Percentiles rank a stretch among this genome's conserved stretches.
Conservation (phyloP, 2,888 invertebrate species). For the Dicyrtomina minuta region DNA sequence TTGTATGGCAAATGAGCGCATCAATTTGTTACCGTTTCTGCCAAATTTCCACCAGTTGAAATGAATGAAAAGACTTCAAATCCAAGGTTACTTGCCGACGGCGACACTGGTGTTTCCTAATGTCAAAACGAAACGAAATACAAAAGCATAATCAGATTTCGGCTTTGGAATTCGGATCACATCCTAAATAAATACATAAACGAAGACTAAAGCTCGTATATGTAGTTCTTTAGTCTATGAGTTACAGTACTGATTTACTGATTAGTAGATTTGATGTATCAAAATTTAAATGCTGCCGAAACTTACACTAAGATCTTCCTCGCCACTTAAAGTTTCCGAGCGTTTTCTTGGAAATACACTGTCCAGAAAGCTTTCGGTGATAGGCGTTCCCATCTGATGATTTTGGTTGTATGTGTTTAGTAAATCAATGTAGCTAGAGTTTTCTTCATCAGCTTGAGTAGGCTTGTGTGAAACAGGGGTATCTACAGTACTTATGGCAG, state of each 20-base stretch:
- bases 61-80: conserved; percentile 33
- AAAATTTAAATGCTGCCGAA: no score
- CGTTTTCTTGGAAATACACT: conserved; percentile 17
- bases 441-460: not conserved
- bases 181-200: no score
- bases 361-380: conserved; percentile 34
- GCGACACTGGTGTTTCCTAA: conserved; percentile 9
- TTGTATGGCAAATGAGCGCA: no score
- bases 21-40: conserved; percentile 29
- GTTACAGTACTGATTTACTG: no score
- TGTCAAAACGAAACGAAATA: not conserved
- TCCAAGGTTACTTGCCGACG: conserved; percentile 23
- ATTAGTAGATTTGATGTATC: no score
- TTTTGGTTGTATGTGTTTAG: conserved; percentile 18
- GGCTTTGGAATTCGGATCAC: no score
- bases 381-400: conserved; percentile 26
- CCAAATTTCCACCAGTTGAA: conserved; percentile 30
- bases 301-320: conserved; percentile 43
- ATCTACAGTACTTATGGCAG: no score
- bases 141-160: no score
- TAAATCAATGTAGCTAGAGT: conserved; percentile 19
- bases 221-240: no score
- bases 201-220: no score
- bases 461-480: no score
- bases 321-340: not conserved